These are phyloP conservation scores for Heliocidaris tuberculata DNA, from an alignment of 35 echinoderm and acorn worm species.

Conservation along the genomic window DNA sequence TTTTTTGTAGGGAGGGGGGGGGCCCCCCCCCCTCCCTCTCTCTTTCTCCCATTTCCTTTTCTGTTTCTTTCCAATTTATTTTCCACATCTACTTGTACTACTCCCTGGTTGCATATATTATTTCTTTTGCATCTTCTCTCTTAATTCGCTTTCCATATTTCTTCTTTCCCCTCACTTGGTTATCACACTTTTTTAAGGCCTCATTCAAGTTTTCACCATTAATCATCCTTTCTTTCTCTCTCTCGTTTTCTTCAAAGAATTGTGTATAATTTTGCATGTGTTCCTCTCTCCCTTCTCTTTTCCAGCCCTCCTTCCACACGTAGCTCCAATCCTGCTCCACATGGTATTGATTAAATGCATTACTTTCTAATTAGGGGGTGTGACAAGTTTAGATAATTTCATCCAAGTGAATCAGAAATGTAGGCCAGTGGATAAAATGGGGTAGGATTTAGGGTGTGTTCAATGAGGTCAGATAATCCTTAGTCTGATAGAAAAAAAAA, in stretches of 20 bases:
- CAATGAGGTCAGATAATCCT: not conserved
- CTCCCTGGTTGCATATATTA: not conserved
- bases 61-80: not conserved
- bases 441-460: not conserved
- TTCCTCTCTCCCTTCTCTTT: no score
- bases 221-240: no score
- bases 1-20: not conserved
- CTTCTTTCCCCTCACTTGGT: no score
- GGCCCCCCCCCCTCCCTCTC: not conserved
- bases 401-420: not conserved
- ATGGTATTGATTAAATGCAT: not conserved
- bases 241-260: no score
- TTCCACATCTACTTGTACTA: not conserved
- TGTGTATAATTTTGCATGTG: no score
- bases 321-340: not conserved
- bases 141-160: not conserved
- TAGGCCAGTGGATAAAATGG: not conserved
- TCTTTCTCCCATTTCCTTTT: not conserved
- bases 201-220: no score
- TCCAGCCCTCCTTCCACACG: no score
- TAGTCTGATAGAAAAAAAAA: not conserved
- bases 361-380: slow-evolving; percentile 3
- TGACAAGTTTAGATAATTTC: not conserved
- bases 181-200: no score
- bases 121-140: not conserved